Evolutionary conservation across 1,140 invertebrate genomes (phyloP), one percentile per base, ranked within the genome.

Genomic region (Cepaea nemoralis): DNA sequence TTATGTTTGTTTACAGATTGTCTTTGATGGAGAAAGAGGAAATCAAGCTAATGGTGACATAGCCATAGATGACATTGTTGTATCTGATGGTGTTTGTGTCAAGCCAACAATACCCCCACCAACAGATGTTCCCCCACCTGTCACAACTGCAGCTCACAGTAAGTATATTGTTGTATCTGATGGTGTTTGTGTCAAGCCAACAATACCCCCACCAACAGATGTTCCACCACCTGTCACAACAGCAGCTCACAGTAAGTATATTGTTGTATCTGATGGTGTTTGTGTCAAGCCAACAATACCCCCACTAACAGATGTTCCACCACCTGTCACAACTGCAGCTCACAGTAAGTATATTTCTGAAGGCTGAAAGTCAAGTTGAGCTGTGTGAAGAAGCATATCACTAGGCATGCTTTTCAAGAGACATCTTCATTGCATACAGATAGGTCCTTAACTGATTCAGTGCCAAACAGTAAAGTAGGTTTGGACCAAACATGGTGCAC

Each of bases 11-110:
- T 73, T n/a, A 31, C 55, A 80, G 78, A 70, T 80, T 55, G 67
- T 80, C 27, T 80, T 80, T 80, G 78, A 80, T 71, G 78, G 78
- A 27, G 77, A 69, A 48, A 27, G 19, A 39, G 77, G 77, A 24
- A 45, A 27, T 3, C 24, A 50, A 63, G 45, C 10, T 55, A 45
- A 8, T n/a, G 82, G 55, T n/a, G 78, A 55, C 50, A 75, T 75
- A n/a, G 78, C 67, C 35, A 79, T 69, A 74, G 73, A 66, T 81
- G 70, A 81, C 37, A 14, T 74, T 12, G 1, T 75, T 14, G 55
- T 75, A 1, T 12, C n/a, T 48, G 55, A 81, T 42, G 55, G 70
- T 31, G 71, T 24, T 1, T 81, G 80, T 45, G n/a, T 75, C 2
- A 81, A 69, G 63, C 67, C 74, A 24, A 75, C 63, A 37, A 37